Evolutionary conservation across 2,888 invertebrate genomes (phyloP), one percentile per base, ranked within the genome.

Genomic region (Callosobruchus maculatus): DNA sequence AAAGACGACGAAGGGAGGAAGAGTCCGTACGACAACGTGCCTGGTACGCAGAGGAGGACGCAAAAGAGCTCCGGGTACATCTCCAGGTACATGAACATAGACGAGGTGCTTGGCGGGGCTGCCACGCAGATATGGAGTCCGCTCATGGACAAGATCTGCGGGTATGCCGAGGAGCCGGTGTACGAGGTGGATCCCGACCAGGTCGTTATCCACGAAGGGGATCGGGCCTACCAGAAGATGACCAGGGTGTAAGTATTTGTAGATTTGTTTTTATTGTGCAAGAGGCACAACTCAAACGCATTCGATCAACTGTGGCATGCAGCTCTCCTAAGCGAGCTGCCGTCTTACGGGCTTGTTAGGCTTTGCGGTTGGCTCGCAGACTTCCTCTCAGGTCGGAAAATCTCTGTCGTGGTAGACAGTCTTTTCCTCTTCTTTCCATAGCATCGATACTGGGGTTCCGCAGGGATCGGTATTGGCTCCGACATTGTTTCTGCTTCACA

Each of bases 31-130:
- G 94, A 94, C 85, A 94, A 93, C 85, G 89, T 92, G 80, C 89
- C 89, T 79, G 76, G 66, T 68, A 74, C 22, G 0, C 78, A 75
- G 71, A 78, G 81, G 21, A 66, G 67, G 21, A 85, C 89, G 81
- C 87, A 80, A 84, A 87, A 80, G 84, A 18, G 49, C 13, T 89
- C 88, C 73, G 87, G 91, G 73, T 97, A 95, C 85, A 95, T 96
- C 79, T 95, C 96, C 18, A 91, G 92, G 74, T 95, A 95, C 86
- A 93, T 93, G 68, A 95, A 96, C 86, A 96, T 97, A 80, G 97
- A 97, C 84, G 97, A 97, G 83, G 91, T 97, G 84, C 89, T 97
- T 76, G 97, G 96, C 70, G 89, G 89, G 72, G 85, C 88, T 69
- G 85, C 88, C 68, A 88, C 88, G 74, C 88, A 89, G 22, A 85